Evolutionary conservation across 1,140 invertebrate species (phyloP).

Genomic region (Platorchestia sp.): DNA sequence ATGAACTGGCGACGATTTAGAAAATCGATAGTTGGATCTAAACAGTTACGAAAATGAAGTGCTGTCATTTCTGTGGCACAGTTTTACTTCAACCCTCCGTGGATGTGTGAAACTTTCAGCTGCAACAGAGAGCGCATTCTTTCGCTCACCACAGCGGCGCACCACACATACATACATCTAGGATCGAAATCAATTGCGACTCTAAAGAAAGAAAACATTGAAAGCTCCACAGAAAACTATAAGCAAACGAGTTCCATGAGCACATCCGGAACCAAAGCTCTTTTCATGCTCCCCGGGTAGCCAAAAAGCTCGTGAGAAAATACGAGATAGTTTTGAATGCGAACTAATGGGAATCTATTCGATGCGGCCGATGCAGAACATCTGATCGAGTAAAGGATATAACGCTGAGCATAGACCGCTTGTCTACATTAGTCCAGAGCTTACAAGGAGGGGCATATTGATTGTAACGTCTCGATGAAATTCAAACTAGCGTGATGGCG

Average conservation of each 20-base stretch:
- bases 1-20: neutral
- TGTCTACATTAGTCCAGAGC: neutral
- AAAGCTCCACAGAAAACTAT: conserved; percentile 12
- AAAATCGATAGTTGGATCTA: neutral
- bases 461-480: neutral
- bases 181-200: neutral
- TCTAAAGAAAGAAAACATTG: conserved; percentile 28
- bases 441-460: neutral
- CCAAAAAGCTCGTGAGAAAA: conserved; percentile 11
- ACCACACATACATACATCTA: neutral
- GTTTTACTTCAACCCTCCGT: neutral
- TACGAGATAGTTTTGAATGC: conserved; percentile 23
- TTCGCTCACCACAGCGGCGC: neutral
- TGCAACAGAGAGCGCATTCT: neutral
- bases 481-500: neutral
- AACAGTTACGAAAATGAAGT: neutral
- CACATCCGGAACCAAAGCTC: conserved; percentile 17
- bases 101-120: neutral
- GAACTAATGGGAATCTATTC: conserved; percentile 23
- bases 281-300: neutral
- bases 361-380: neutral
- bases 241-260: neutral
- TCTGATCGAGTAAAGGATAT: neutral
- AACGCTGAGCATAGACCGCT: neutral
- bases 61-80: neutral